Conservation (phyloP, 1,140 invertebrate species). For the Drosophila leontia region DNA sequence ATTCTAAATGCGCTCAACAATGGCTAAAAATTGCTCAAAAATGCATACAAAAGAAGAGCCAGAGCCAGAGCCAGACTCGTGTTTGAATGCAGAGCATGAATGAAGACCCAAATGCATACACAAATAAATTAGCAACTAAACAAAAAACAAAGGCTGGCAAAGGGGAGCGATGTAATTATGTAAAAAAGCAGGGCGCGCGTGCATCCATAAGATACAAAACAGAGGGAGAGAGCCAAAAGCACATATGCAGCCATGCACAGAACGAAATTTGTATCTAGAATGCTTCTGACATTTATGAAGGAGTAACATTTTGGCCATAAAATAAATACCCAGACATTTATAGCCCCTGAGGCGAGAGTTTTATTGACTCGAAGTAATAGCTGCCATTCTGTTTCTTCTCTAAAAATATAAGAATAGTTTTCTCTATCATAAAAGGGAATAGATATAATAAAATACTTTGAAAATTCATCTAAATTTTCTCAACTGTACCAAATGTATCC, state of each 20-base stretch:
- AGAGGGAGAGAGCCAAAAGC: constrained; percentile 3
- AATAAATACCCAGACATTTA: neutral
- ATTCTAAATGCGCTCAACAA: constrained; percentile 47
- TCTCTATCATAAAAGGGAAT: too few relatives aligned
- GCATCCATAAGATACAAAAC: constrained; percentile 55
- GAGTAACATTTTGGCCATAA: neutral
- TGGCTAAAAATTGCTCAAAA: constrained; percentile 34
- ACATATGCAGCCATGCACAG: constrained; percentile 14
- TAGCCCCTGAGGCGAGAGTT: neutral
- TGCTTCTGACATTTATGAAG: neutral
- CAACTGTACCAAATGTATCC: constrained; percentile 2
- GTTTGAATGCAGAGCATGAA: constrained; percentile 50
- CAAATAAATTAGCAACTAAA: constrained; percentile 83
- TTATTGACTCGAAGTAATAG: constrained; percentile 1
- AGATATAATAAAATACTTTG: too few relatives aligned
- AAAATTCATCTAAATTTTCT: neutral
- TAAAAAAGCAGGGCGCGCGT: constrained; percentile 62
- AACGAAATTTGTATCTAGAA: neutral
- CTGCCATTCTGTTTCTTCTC: neutral
- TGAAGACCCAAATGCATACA: constrained; percentile 71
- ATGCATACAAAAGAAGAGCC: constrained; percentile 36
- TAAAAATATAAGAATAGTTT: too few relatives aligned
- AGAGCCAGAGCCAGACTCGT: constrained; percentile 6
- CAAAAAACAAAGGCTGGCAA: constrained; percentile 64
- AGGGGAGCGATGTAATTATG: constrained; percentile 67